Evolutionary conservation across 2,888 invertebrate species (phyloP).

Genomic region (Phytoseiulus persimilis): DNA sequence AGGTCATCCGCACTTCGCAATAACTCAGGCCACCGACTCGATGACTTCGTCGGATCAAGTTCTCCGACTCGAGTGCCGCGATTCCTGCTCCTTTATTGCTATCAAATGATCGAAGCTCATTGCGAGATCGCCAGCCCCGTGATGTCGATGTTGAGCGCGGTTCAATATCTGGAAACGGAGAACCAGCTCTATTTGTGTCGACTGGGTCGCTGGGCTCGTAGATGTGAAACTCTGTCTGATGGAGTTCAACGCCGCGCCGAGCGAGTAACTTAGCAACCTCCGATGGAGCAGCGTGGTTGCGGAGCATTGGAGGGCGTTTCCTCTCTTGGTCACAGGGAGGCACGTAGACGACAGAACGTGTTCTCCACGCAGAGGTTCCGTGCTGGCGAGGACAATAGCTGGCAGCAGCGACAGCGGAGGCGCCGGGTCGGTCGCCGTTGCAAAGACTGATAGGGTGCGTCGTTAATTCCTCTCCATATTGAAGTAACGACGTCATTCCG

Average conservation of each 20-base stretch:
- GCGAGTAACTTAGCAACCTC: not conserved
- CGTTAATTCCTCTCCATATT: not conserved
- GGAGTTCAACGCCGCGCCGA: not conserved
- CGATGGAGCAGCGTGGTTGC: not conserved
- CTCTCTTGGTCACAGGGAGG: not conserved
- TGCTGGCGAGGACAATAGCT: not conserved
- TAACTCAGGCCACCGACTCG: no score
- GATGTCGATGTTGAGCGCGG: no score
- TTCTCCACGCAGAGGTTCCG: not conserved
- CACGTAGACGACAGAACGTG: not conserved
- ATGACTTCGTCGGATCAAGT: no score
- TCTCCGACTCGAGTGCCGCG: no score
- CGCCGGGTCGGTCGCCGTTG: not conserved
- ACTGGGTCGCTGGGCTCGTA: not conserved
- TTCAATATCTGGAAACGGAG: no score
- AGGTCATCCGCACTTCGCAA: no score
- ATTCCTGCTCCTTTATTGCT: no score
- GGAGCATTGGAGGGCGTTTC: not conserved
- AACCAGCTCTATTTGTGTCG: no score
- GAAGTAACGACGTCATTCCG: not conserved
- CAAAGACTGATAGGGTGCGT: not conserved
- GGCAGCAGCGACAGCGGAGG: not conserved
- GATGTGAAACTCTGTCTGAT: not conserved
- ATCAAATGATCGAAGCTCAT: no score
- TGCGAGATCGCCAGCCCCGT: no score